These are phyloP conservation scores for Dermochelys coriacea DNA, from an alignment of 2,797 vertebrate species.

Conservation along the genomic window DNA sequence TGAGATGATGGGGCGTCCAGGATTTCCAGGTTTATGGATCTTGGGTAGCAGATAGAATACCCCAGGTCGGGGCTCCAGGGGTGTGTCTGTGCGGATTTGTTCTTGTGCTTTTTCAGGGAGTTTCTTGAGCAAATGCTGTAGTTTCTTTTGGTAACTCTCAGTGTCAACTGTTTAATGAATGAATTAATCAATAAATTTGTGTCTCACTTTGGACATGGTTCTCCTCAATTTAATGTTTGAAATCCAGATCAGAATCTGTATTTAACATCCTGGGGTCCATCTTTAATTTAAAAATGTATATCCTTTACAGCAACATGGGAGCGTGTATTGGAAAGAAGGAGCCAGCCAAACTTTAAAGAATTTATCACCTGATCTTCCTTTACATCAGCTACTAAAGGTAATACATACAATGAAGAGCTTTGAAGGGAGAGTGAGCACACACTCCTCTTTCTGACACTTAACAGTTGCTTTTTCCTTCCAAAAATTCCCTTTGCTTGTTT, in stretches of 20 bases:
- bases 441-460: not conserved
- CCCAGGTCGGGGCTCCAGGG: no score
- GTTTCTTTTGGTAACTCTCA: no score
- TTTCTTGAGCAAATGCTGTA: no score
- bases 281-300: not conserved
- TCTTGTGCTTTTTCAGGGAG: no score
- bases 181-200: not conserved
- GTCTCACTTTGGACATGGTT: not conserved
- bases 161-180: not conserved
- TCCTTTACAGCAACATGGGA: slow-evolving; percentile 92
- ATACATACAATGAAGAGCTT: not conserved
- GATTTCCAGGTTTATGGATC: no score
- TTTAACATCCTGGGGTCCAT: not conserved
- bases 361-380: slow-evolving; percentile 77
- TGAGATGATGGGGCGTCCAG: no score
- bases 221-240: not conserved
- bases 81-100: no score
- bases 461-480: not conserved
- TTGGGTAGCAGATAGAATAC: no score
- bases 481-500: not conserved
- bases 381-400: slow-evolving; percentile 88
- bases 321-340: slow-evolving; percentile 92
- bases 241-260: not conserved
- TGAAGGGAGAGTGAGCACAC: not conserved
- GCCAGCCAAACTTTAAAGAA: slow-evolving; percentile 79